Evolutionary conservation across 2,888 invertebrate genomes (phyloP).

Genomic region (Ornithoptera priamus): DNA sequence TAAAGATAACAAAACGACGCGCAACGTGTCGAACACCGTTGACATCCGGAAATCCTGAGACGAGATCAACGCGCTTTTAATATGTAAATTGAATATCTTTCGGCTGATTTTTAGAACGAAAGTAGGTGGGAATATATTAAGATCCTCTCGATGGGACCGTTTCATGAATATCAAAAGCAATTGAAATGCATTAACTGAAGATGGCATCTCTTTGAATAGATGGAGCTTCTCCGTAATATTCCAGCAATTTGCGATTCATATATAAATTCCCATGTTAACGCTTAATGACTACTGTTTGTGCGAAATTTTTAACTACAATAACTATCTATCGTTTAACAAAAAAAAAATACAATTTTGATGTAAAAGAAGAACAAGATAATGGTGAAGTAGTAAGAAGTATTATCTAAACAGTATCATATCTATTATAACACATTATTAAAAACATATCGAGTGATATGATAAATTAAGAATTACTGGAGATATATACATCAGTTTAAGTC

Average conservation of each 20-base stretch:
- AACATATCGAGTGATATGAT: too few species aligned
- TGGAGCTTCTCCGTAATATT: background rate
- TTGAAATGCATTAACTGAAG: constrained; percentile 25
- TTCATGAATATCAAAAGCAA: constrained; percentile 26
- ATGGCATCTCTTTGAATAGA: constrained; percentile 4
- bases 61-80: constrained; percentile 1
- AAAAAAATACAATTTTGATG: too few species aligned
- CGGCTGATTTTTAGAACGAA: background rate
- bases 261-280: too few species aligned
- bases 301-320: too few species aligned
- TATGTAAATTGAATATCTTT: constrained; percentile 17
- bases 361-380: too few species aligned
- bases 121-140: constrained; percentile 14
- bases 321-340: too few species aligned
- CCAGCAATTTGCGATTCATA: background rate
- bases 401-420: too few species aligned
- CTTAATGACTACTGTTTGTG: too few species aligned
- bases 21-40: background rate
- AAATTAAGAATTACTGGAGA: too few species aligned
- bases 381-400: too few species aligned
- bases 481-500: too few species aligned
- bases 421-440: too few species aligned
- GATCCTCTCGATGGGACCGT: constrained; percentile 10
- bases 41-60: background rate
- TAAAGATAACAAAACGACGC: background rate